Evolutionary conservation across 2,888 invertebrate species (phyloP).

Genomic region (Encarsia formosa): DNA sequence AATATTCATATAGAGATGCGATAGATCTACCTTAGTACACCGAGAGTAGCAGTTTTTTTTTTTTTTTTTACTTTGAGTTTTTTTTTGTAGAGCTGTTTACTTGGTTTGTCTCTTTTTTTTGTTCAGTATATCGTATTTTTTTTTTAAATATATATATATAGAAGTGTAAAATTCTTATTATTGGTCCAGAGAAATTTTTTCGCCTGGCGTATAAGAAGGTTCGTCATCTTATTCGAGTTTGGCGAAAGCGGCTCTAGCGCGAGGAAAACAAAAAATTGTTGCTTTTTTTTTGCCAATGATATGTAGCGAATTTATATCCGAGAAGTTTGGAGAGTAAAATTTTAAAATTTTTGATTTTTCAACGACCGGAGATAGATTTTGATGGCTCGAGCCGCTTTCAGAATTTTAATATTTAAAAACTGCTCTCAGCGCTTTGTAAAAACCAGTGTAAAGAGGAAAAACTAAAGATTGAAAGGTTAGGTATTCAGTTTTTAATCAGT

Average conservation of each 20-base stretch:
- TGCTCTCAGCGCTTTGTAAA: too few relatives aligned
- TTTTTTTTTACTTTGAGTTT: constrained; percentile 11
- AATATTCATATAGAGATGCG: constrained; percentile 22
- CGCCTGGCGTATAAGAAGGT: constrained; percentile 28
- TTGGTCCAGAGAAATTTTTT: constrained; percentile 47
- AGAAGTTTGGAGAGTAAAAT: too few relatives aligned
- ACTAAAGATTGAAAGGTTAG: too few relatives aligned
- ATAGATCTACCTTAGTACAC: constrained; percentile 17
- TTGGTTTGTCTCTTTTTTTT: constrained; percentile 12
- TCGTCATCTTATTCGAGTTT: constrained; percentile 26
- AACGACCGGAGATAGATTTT: neutral
- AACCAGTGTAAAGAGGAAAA: too few relatives aligned
- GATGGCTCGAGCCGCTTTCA: neutral
- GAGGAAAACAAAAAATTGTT: constrained; percentile 1
- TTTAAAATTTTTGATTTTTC: neutral
- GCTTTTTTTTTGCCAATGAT: constrained; percentile 2
- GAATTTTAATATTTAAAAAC: neutral
- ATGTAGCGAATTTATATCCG: too few relatives aligned
- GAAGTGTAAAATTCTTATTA: constrained; percentile 47
- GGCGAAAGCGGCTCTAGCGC: constrained; percentile 20
- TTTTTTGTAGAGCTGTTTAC: constrained; percentile 16
- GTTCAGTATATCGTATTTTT: too few relatives aligned
- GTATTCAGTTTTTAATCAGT: too few relatives aligned
- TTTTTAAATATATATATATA: too few relatives aligned
- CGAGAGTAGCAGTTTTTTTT: constrained; percentile 8